Percentiles rank a stretch among this genome's conserved stretches.
phyloP scores from a whole-genome alignment of 2,888 invertebrate species.

The Parthenolecanium corni region DNA sequence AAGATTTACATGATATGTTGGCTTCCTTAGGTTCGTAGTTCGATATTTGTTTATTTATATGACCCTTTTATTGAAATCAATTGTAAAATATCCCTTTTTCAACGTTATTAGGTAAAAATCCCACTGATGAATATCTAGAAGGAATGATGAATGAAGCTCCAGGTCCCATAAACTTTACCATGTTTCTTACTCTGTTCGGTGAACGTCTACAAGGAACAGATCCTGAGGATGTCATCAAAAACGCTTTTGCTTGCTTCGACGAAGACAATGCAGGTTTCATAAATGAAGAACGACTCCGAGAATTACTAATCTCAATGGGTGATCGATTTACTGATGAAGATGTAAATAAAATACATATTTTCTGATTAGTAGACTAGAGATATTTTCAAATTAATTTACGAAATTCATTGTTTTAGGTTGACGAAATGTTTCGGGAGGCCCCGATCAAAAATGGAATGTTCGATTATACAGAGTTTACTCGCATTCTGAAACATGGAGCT shows the following conservation, averaged over 20 bases:
- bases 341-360: no score
- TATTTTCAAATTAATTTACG: no score
- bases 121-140: slow-evolving; percentile 89
- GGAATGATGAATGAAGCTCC: slow-evolving; percentile 99
- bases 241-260: slow-evolving; percentile 99
- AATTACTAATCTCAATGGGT: slow-evolving; percentile 93
- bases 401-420: no score
- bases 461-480: slow-evolving; percentile 96
- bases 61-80: neutral
- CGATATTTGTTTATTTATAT: no score
- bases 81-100: no score
- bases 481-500: slow-evolving; percentile 96
- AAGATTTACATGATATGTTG: slow-evolving; percentile 97
- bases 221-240: slow-evolving; percentile 97
- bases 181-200: slow-evolving; percentile 97
- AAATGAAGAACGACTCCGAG: slow-evolving; percentile 86
- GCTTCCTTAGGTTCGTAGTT: slow-evolving; percentile 76
- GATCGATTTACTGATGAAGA: slow-evolving; percentile 94
- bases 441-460: slow-evolving; percentile 88
- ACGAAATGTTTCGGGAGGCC: slow-evolving; percentile 97
- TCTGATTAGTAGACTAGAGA: no score
- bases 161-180: slow-evolving; percentile 97
- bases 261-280: slow-evolving; percentile 89
- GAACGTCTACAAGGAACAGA: slow-evolving; percentile 97
- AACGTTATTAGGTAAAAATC: slow-evolving; percentile 73